Evolutionary conservation across 2,113 vertebrate species (phyloP), one percentile per base, ranked within the genome.

Genomic region (Hippoglossus stenolepis): DNA sequence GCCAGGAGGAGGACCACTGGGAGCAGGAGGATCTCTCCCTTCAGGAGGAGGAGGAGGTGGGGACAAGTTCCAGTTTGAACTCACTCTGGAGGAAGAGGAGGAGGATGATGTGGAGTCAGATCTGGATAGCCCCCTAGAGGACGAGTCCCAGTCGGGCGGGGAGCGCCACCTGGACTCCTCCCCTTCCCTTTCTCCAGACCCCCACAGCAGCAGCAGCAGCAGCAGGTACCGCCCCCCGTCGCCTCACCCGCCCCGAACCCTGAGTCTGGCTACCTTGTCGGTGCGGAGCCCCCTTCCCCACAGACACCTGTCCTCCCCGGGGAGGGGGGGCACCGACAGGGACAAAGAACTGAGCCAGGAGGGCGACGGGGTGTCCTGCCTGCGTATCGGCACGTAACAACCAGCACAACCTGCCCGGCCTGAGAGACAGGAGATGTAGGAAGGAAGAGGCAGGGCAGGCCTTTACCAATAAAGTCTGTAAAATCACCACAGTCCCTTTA

Each of bases 1-100:
- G 40, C 57, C 79, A 35, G 63, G 79, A 56, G 76, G 72, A 65
- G 38, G 24, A 21, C 47, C 60, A 43, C 45, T 67, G 15, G 88
- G 70, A 57, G 65, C 64, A 31, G 84, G 80, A 15, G 88, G 77
- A 35, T 15, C 78, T 2, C 21, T 79, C 20, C 64, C 78, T 18
- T 78, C 88, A 43, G 0, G 78, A 0, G 3, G 91, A 78, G 72
- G 86, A 79, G 0, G 94, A 94, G 85, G 89, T 65, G 91, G 89
- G 0, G 96, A 97, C 78, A 96, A 96, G 85, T 97, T 97, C 92
- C 96, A 96, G 89, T 96, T 97, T 2, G 94, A 96, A 90, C 90
- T 96, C 70, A 96, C 95, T 0, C 88, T 96, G 88, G 95, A 97
- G 80, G 96, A 97, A 43, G 93, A 95, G 56, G 93, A 93, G 59